Conservation (phyloP, 1,140 invertebrate species). For the Drosophila repleta region DNA sequence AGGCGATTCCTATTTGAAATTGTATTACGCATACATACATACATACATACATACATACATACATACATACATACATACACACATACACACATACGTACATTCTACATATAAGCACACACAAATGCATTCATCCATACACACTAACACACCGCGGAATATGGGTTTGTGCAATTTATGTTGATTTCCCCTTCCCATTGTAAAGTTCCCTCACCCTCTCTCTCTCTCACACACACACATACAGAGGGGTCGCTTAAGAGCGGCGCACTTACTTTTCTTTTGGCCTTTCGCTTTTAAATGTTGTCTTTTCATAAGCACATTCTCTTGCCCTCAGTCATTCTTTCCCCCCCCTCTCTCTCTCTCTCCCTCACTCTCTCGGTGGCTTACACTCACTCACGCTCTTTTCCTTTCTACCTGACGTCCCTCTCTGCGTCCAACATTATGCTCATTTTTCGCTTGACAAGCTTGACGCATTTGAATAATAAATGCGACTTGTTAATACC, state of each 20-base stretch:
- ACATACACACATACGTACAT: slow-evolving; percentile 8
- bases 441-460: slow-evolving; percentile 72
- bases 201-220: not conserved
- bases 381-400: not conserved
- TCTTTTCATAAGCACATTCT: slow-evolving; percentile 29
- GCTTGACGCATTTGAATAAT: slow-evolving; percentile 26
- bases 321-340: not conserved
- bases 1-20: slow-evolving; percentile 31
- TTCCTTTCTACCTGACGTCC: not conserved
- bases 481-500: slow-evolving; percentile 12
- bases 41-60: slow-evolving; percentile 1
- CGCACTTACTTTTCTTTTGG: slow-evolving; percentile 25
- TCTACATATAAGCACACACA: too few species aligned
- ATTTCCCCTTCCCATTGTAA: not conserved
- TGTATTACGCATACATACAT: slow-evolving; percentile 3
- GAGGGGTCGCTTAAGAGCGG: not conserved
- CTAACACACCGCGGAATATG: not conserved
- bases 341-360: not conserved
- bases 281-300: slow-evolving; percentile 41
- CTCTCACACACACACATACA: not conserved
- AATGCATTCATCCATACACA: too few species aligned
- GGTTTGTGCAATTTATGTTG: slow-evolving; percentile 5
- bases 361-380: not conserved
- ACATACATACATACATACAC: not conserved
- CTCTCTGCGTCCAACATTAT: slow-evolving; percentile 36